Evolutionary conservation across 2,888 invertebrate species (phyloP), one percentile per base, ranked within the genome.

Genomic region (Cryptus armator): DNA sequence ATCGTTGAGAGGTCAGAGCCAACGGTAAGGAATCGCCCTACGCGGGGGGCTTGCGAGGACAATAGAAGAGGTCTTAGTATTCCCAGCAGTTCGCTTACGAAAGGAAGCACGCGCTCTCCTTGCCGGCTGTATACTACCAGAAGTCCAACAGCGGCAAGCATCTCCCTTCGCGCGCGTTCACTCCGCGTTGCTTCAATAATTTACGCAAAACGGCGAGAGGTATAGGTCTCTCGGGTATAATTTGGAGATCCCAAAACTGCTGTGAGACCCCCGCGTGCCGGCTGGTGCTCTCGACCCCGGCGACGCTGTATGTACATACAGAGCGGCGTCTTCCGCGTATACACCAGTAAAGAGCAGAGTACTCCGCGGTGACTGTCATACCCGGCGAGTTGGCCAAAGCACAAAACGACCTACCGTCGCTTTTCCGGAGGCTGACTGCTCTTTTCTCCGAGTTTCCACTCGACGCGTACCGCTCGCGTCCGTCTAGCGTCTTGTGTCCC

Each of bases 131-230:
- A 37, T 79, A 70, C 59, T 70, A 51, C 66, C 70, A 68, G 53
- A 29, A 67, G 75, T 68, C 76, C 64, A 3, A 3, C 19, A 37
- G 51, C 51, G 70, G 37, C 37, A 19, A 12, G 14, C 9, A 24
- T 48, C 66, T 81, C 75, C 75, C 70, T 85, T 80, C 81, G 84
- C 86, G 87, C 88, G 88, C 87, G 37, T 37, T 56, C 82, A 51
- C 79, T 76, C 37, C 82, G 82, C 85, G 85, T 85, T 87, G 87
- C 89, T 87, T 90, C 88, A 89, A 90, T 90, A 90, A 88, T 90
- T 90, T 87, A 89, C 87, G 87, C 81, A 87, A 88, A 89, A 90
- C 87, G 87, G 85, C 79, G 85, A 80, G 74, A 81, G 62, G 80
- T 86, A 86, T 85, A 84, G 70, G 86, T 88, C 90, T 86, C 90